Evolutionary conservation across 2,113 vertebrate species (phyloP).

Genomic region (Parus major): DNA sequence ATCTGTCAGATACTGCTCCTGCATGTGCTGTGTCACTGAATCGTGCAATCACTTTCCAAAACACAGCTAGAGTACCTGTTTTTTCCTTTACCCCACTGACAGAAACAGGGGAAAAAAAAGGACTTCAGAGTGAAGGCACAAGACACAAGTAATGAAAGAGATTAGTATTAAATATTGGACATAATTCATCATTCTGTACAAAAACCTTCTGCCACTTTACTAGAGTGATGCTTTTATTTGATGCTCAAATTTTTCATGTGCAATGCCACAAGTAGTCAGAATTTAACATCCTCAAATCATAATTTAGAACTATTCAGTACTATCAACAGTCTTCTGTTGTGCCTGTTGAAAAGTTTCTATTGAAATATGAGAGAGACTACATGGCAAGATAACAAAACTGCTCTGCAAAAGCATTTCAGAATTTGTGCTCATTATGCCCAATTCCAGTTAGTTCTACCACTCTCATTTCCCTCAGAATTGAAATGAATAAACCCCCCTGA

Average conservation of each 20-base stretch:
- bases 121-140: background rate
- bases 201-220: slow-evolving; percentile 2
- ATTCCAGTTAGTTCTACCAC: slow-evolving; percentile 5
- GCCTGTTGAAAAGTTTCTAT: slow-evolving; percentile 12
- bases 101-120: background rate
- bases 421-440: slow-evolving; percentile 5
- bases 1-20: background rate
- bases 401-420: slow-evolving; percentile 33
- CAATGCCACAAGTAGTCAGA: background rate
- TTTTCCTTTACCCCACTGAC: background rate
- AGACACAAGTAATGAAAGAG: background rate
- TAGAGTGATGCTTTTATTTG: slow-evolving; percentile 7
- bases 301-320: slow-evolving; percentile 23
- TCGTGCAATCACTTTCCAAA: background rate
- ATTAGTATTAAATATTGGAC: slow-evolving; percentile 35
- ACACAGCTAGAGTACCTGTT: background rate
- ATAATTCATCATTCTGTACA: slow-evolving; percentile 3
- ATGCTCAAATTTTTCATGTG: background rate
- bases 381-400: background rate
- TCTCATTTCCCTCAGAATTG: background rate
- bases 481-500: background rate
- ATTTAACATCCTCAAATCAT: background rate
- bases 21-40: background rate
- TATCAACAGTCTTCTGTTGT: slow-evolving; percentile 28
- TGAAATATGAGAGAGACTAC: slow-evolving; percentile 36